Base-by-base conservation (phyloP, 1,140 invertebrate species). In the Acyrthosiphon pisum region DNA sequence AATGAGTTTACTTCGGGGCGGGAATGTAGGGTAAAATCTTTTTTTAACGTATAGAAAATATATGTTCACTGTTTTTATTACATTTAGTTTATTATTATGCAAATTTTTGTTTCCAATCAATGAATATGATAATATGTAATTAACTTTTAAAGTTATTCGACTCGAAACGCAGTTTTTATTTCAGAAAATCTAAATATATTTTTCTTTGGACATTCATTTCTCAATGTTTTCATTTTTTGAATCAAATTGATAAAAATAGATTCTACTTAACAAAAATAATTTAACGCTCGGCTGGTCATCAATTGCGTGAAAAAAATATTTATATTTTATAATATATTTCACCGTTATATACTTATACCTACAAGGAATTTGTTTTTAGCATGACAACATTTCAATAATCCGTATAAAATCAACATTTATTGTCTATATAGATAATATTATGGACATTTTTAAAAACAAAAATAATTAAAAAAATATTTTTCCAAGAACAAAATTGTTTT, bases 41-140 rank as follows among this genome's bases (percentile, higher is more conserved):
- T 89, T 89, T 88, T 35, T n/a, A 30, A 88, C 18, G 30, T 88
- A 22, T 50, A 48, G 2, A 50, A 88, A 50, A 50, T 18, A 44
- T 84, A 84, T 44, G 23, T 23, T 84, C 22, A 41, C 35, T 86
- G 11, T 44, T 44, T 26, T 86, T 41, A 23, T 41, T 41, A 41
- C 35, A 81, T 37, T 37, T 84, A 11, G 8, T 26, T 84, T 26
- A 88, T 88, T 35, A 50, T 35, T 41, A 56, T 41, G 35, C 11
- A 56, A 89, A 89, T 89, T 56, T 89, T 89, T 56, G 23, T 89
- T 89, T 89, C n/a, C n/a, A 53, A 87, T 87, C 46, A 87, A n/a
- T 48, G 20, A 18, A 18, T 76, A 18, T 30, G 44, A 30, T 46
- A 50, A 30, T 46, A 50, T 48, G 2, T 20, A 87, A 87, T 41